Evolutionary conservation across 2,797 vertebrate genomes (phyloP), one percentile per base, ranked within the genome.

Genomic region (Sebastes vulpes): DNA sequence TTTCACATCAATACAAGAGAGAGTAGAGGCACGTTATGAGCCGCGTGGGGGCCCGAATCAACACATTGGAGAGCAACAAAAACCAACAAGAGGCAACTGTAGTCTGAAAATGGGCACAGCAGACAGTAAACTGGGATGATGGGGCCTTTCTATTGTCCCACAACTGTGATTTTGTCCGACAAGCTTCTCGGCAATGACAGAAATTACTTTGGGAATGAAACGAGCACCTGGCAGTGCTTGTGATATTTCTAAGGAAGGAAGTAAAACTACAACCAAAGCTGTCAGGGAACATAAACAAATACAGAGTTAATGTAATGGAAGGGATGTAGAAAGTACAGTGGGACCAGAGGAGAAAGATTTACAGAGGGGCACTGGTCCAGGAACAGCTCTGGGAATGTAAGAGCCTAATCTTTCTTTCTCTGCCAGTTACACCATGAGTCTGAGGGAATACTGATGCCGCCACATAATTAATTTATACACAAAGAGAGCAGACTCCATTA

Each of bases 401-500:
- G 52, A 58, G 52, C 67, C 65, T 65, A 58, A 79, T 76, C 65
- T 64, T 50, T 77, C 60, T 69, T 63, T 80, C 65, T 59, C 53
- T 77, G 66, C 82, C 80, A 89, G 81, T 79, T 74, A 65, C 75
- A 81, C 64, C 54, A 72, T 0, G 18, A 86, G 66, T 75, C 82
- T 59, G 26, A 76, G 82, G 78, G 74, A 82, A 84, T 65, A 60
- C 83, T 83, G 81, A 76, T 48, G 42, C 42, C 70, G 69, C 50
- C 1, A 10, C 69, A 59, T 84, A 88, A 89, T 88, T 87, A 75
- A 90, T 89, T 89, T 52, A 79, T 12, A 67, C 78, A 82, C 69
- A 79, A 70, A 80, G 68, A 60, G 65, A 61, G 65, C 70, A 59
- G 79, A 53, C 75, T 77, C 42, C 25, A 70, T 80, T 73, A 74